These are phyloP conservation scores for Tachina grossa DNA, from an alignment of 2,888 invertebrate species.

Conservation along the genomic window DNA sequence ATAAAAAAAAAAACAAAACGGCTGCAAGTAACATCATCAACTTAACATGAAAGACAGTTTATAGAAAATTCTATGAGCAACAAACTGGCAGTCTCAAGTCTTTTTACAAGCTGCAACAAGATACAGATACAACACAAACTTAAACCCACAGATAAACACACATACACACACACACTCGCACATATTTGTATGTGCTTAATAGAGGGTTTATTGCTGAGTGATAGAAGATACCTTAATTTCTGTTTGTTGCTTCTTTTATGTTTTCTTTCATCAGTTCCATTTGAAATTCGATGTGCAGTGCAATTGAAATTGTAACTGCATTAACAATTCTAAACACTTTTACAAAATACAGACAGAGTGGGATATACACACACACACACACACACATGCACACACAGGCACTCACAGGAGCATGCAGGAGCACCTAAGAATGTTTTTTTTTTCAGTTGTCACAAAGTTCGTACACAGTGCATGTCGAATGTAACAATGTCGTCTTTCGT, in stretches of 20 bases:
- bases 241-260: slow-evolving; percentile 14
- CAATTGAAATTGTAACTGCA: slow-evolving; percentile 66
- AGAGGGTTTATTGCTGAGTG: slow-evolving; percentile 31
- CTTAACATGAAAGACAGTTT: slow-evolving; percentile 64
- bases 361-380: not conserved
- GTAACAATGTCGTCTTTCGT: slow-evolving; percentile 48
- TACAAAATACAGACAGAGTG: not conserved
- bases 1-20: slow-evolving; percentile 15
- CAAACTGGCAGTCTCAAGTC: slow-evolving; percentile 50
- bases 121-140: slow-evolving; percentile 31
- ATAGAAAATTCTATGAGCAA: slow-evolving; percentile 66
- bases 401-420: slow-evolving; percentile 15
- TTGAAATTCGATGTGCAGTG: slow-evolving; percentile 59
- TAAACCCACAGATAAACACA: not conserved
- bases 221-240: slow-evolving; percentile 58
- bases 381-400: not conserved
- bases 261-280: slow-evolving; percentile 14
- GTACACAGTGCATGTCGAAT: slow-evolving; percentile 30
- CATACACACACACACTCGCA: not conserved
- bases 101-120: slow-evolving; percentile 26
- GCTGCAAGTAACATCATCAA: slow-evolving; percentile 61
- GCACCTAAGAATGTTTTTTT: not conserved
- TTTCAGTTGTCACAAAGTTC: slow-evolving; percentile 18
- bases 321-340: slow-evolving; percentile 59
- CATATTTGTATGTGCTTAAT: slow-evolving; percentile 28